Evolutionary conservation across 2,797 vertebrate genomes (phyloP).

Genomic region (Crocidura indochinensis): DNA sequence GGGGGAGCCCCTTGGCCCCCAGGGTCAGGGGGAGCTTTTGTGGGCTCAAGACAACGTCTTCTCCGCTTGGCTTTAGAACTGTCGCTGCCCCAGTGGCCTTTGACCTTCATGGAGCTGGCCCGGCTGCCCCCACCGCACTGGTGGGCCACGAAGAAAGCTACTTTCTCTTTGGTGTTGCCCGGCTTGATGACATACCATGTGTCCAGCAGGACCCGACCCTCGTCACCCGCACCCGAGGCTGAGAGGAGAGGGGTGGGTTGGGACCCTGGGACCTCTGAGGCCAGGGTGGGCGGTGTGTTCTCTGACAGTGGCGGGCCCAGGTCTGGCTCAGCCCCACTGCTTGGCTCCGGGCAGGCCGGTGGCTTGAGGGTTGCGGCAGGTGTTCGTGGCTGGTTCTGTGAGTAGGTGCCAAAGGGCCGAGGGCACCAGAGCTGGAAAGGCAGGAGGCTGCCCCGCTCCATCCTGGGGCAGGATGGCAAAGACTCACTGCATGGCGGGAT

Average conservation of each 20-base stretch:
- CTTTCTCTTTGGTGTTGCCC: constrained; percentile 98
- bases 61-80: constrained; percentile 97
- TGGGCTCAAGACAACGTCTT: constrained; percentile 94
- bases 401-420: constrained; percentile 96
- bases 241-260: constrained; percentile 88
- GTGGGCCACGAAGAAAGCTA: constrained; percentile 98
- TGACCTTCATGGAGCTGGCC: constrained; percentile 96
- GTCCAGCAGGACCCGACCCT: constrained; percentile 96
- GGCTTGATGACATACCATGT: constrained; percentile 99
- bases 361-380: constrained; percentile 89
- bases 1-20: constrained; percentile 75
- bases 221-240: constrained; percentile 88
- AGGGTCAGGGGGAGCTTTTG: constrained; percentile 85
- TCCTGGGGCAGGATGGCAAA: constrained; percentile 87
- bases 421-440: constrained; percentile 98
- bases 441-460: constrained; percentile 96
- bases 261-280: constrained; percentile 80
- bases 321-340: constrained; percentile 84
- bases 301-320: constrained; percentile 90
- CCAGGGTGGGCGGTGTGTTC: constrained; percentile 91
- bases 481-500: constrained; percentile 66
- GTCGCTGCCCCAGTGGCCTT: constrained; percentile 96
- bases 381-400: constrained; percentile 94
- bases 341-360: constrained; percentile 82
- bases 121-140: constrained; percentile 94